A percentile compares a stretch with the other conserved stretches of the same genome.
Conservation (phyloP, 2,797 vertebrate genomes). For the Gallirallus australis region DNA sequence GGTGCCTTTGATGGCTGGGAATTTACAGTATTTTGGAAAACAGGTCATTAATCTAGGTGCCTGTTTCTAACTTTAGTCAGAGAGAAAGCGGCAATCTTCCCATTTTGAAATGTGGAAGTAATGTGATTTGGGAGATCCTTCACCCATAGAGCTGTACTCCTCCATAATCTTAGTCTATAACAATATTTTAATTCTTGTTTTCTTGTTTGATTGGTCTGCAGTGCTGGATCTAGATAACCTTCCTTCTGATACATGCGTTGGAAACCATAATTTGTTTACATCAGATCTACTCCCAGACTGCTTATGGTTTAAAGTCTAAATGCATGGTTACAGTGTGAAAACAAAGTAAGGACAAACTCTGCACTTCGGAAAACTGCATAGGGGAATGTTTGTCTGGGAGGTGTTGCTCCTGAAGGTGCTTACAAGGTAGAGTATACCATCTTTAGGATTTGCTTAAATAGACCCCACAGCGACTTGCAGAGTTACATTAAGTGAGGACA, state of each 20-base stretch:
- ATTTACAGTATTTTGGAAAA: constrained; percentile 30
- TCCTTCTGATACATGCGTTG: neutral
- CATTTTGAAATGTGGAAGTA: neutral
- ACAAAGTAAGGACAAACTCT: neutral
- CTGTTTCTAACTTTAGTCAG: constrained; percentile 53
- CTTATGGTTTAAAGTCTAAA: neutral
- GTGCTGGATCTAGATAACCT: neutral
- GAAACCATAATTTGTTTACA: neutral
- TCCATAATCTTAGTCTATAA: neutral
- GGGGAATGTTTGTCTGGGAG: neutral
- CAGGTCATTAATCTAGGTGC: constrained; percentile 53
- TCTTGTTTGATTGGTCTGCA: neutral
- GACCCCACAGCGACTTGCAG: neutral
- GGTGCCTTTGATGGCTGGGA: constrained; percentile 32
- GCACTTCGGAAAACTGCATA: neutral
- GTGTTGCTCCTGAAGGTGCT: neutral
- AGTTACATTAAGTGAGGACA: neutral
- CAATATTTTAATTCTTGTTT: neutral
- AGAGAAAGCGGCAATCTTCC: neutral
- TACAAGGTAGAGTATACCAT: neutral
- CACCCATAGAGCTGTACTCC: neutral
- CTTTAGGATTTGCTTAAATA: neutral
- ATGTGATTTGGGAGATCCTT: neutral
- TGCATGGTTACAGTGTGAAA: neutral
- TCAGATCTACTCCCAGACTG: neutral